Conservation (phyloP, 2,888 invertebrate species). For the Lithophane semibrunnea region DNA sequence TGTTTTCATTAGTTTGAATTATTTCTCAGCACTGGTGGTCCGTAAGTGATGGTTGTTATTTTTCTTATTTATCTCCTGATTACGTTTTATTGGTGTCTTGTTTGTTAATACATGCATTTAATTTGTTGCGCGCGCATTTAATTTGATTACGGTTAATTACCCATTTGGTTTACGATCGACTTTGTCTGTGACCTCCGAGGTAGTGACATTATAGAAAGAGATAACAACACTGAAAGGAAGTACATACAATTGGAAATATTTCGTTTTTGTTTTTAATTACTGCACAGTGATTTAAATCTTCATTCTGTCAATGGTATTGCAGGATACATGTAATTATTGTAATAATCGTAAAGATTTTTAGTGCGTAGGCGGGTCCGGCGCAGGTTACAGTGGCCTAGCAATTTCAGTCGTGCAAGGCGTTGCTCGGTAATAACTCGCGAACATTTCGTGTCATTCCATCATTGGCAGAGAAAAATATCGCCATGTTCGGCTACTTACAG, state of each 20-base stretch:
- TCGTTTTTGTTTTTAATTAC: slow-evolving; percentile 26
- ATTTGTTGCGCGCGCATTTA: slow-evolving; percentile 60
- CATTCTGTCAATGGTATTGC: slow-evolving; percentile 38
- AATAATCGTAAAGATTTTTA: slow-evolving; percentile 72
- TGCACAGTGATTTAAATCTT: slow-evolving; percentile 56
- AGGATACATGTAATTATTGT: slow-evolving; percentile 67
- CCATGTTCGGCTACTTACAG: slow-evolving; percentile 23
- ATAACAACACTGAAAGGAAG: slow-evolving; percentile 14
- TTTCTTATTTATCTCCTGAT: slow-evolving; percentile 62
- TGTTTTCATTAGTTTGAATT: slow-evolving; percentile 68
- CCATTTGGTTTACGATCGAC: slow-evolving; percentile 54
- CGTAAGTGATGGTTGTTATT: slow-evolving; percentile 62
- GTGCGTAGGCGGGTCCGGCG: slow-evolving; percentile 58
- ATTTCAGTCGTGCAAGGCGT: slow-evolving; percentile 56
- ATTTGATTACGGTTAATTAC: slow-evolving; percentile 60
- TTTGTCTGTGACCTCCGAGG: slow-evolving; percentile 31
- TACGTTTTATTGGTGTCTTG: slow-evolving; percentile 61
- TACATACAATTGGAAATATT: not conserved
- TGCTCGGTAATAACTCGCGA: slow-evolving; percentile 52
- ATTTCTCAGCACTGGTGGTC: slow-evolving; percentile 75
- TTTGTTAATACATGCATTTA: slow-evolving; percentile 57
- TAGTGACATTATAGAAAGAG: slow-evolving; percentile 30
- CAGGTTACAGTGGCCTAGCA: slow-evolving; percentile 61
- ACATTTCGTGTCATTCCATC: slow-evolving; percentile 47
- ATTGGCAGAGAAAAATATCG: slow-evolving; percentile 49